Base-by-base conservation (phyloP, 2,113 vertebrate genomes). In the Camelus bactrianus region DNA sequence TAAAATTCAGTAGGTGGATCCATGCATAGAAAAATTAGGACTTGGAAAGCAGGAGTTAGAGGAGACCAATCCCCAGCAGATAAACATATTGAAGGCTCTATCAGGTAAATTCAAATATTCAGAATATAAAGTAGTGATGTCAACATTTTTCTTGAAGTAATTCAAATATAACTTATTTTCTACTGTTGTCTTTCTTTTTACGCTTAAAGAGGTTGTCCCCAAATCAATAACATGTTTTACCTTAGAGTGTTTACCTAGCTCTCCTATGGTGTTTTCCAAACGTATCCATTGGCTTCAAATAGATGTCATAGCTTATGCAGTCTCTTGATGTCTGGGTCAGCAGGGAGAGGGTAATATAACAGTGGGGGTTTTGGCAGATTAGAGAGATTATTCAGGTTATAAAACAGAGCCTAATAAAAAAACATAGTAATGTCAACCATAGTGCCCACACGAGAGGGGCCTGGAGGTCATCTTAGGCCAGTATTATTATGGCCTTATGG, bases 1-100 rank as follows among this genome's bases (percentile, higher is more conserved):
- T 94, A 84, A 93, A 89, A 96, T 86, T 83, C 90, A 95, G 65
- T 46, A 91, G 20, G 14, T 67, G 46, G 84, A 88, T 94, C 46
- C 46, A 69, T 60, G 64, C 62, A 24, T 87, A 83, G 80, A 83
- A 97, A 95, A 89, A 75, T 38, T 64, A 89, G n/a, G 10, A 50
- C 75, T 76, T 88, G 17, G 54, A 84, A 92, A 85, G 8, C 52
- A 92, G 67, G 95, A 67, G 15, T 50, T 42, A 91, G 35, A 89
- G 17, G 26, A 95, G 64, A 30, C 8, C 6, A 58, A 9, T 89
- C 58, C 3, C 38, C 16, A 73, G 3, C 80, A 85, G 35, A 67
- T 65, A 28, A 77, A 91, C 80, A 13, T 73, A 85, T 81, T 64
- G 30, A 75, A 54, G 73, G 42, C 2, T 8, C 48, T 30, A 8